Evolutionary conservation across 2,888 invertebrate genomes (phyloP).

Genomic region (Heteromyza rotundicornis): DNA sequence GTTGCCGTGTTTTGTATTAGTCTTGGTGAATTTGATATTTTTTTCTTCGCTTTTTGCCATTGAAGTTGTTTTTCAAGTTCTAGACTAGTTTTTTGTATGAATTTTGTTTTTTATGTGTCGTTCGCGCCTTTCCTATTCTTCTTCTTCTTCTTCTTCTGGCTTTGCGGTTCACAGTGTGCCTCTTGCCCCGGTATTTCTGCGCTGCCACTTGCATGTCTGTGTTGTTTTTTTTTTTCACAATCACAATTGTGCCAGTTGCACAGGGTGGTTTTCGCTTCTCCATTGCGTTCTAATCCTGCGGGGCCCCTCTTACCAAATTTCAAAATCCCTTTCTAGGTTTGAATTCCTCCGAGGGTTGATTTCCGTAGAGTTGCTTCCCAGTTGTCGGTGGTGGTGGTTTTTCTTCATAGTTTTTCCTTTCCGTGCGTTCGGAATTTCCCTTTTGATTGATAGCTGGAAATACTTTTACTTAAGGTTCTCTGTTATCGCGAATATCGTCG

Average conservation of each 20-base stretch:
- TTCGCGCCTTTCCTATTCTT: no score
- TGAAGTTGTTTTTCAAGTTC: constrained; percentile 19
- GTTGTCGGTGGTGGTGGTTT: background rate
- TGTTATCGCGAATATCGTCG: no score
- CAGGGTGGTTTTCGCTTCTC: background rate
- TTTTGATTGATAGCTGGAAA: background rate
- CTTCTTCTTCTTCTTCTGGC: background rate
- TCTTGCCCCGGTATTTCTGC: background rate
- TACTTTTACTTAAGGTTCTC: background rate
- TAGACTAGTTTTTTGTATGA: background rate
- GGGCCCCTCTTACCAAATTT: background rate
- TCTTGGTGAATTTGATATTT: background rate
- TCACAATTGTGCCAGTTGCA: background rate
- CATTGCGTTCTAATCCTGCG: background rate
- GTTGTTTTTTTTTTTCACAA: no score
- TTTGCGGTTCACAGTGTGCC: background rate
- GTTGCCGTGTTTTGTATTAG: background rate
- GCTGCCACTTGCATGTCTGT: background rate
- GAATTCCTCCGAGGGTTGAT: background rate
- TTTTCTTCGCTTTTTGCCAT: background rate
- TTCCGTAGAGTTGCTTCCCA: background rate
- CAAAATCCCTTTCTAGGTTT: background rate
- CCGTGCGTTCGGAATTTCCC: background rate
- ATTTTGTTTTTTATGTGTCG: background rate
- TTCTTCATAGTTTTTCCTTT: background rate